Evolutionary conservation across 2,888 invertebrate genomes (phyloP), one percentile per base, ranked within the genome.

Genomic region (Chorisops tibialis): DNA sequence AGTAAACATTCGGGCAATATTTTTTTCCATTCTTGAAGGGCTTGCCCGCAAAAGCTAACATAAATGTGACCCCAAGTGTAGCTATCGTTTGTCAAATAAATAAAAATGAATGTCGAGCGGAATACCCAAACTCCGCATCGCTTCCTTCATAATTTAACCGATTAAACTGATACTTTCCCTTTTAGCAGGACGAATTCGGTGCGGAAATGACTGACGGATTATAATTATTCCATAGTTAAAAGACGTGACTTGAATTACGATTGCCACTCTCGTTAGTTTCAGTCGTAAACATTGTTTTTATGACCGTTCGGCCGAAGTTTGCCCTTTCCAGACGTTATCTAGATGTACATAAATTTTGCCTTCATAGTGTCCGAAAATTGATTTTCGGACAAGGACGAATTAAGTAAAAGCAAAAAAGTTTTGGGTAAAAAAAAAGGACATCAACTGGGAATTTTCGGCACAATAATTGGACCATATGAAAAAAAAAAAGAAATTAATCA

Each of bases 391-490:
- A 21, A 14, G 21, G 45, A 56, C 22, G n/a, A 30, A 30, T 30
- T n/a, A n/a, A n/a, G n/a, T n/a, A n/a, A n/a, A n/a, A n/a, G n/a
- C n/a, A n/a, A n/a, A n/a, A n/a, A n/a, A n/a, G n/a, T n/a, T 30
- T 7, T 30, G 30, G 35, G 21, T 30, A 11, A 56, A 45, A 30
- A 45, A 56, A 48, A 56, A 56, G 45, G 18, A 24, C 43, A 56
- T 56, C 56, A 30, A 12, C 30, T 56, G 22, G 24, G 16, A 56
- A 43, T 18, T 45, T 56, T 19, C 54, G 45, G 30, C 18, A 14
- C 56, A 56, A 56, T 56, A 43, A 43, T 56, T 56, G 43, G 56
- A 14, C 45, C 56, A 56, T 56, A 56, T 24, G 56, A 56, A 43
- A 43, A 30, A 56, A n/a, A n/a, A n/a, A n/a, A n/a, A n/a, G n/a